Evolutionary conservation across 2,113 vertebrate genomes (phyloP).

Genomic region (Alouatta palliata): DNA sequence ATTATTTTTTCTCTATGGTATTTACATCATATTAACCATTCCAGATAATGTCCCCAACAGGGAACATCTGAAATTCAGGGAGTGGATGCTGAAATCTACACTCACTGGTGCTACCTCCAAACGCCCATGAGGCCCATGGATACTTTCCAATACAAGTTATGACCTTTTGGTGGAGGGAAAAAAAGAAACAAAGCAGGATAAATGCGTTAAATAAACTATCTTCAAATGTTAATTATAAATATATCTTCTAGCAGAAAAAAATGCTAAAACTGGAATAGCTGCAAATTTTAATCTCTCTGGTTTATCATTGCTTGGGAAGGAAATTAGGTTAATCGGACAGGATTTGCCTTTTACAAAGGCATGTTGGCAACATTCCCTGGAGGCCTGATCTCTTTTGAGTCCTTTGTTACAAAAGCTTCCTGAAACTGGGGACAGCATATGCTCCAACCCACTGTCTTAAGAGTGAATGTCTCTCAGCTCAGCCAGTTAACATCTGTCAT

Average conservation of each 20-base stretch:
- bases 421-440: conserved; percentile 57
- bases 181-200: not conserved
- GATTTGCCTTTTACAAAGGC: conserved; percentile 18
- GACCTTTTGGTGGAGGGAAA: not conserved
- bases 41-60: not conserved
- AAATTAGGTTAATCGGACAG: conserved; percentile 41
- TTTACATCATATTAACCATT: not conserved
- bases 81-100: not conserved
- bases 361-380: not conserved
- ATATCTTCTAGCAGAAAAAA: not conserved
- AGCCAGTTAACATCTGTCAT: conserved; percentile 73
- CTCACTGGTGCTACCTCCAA: not conserved
- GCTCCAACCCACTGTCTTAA: conserved; percentile 58
- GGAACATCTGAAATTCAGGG: not conserved
- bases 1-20: not conserved
- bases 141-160: not conserved
- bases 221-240: not conserved
- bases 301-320: not conserved
- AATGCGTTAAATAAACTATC: not conserved
- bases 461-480: not conserved
- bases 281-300: not conserved
- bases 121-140: fast-evolving
- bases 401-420: conserved; percentile 62
- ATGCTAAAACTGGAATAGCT: not conserved
- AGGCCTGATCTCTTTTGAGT: conserved; percentile 49